These are phyloP conservation scores for Tanytarsus gracilentus DNA, from an alignment of 2,888 invertebrate genomes.

Conservation along the genomic window DNA sequence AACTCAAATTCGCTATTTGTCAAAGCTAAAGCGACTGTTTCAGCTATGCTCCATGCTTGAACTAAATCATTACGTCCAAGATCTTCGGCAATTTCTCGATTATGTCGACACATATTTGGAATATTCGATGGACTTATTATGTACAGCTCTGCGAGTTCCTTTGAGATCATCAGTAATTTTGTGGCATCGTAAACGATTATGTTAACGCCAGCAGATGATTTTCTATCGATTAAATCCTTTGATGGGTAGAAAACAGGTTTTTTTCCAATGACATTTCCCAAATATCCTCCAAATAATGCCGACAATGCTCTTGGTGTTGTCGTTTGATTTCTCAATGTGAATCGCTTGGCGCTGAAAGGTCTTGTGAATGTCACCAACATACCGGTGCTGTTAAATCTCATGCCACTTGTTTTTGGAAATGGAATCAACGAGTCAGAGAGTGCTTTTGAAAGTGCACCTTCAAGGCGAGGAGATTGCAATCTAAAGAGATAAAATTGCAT, in stretches of 20 bases:
- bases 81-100: constrained; percentile 66
- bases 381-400: constrained; percentile 82
- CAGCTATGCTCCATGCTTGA: constrained; percentile 80
- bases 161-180: constrained; percentile 65
- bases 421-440: constrained; percentile 71
- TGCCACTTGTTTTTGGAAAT: constrained; percentile 89
- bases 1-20: constrained; percentile 42
- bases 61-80: constrained; percentile 71
- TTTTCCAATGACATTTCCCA: constrained; percentile 42
- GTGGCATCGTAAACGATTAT: constrained; percentile 41
- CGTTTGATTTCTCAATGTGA: constrained; percentile 62
- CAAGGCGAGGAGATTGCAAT: constrained; percentile 42
- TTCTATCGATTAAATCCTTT: constrained; percentile 33
- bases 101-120: constrained; percentile 65
- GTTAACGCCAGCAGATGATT: constrained; percentile 39
- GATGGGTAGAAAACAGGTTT: constrained; percentile 39
- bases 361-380: constrained; percentile 78
- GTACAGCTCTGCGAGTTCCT: constrained; percentile 75
- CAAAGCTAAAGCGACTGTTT: constrained; percentile 53
- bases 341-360: constrained; percentile 56
- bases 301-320: constrained; percentile 72
- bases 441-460: constrained; percentile 41
- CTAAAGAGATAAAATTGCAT: no score
- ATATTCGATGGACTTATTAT: constrained; percentile 46
- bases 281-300: constrained; percentile 51